phyloP scores from a whole-genome alignment of 2,113 vertebrate genomes.

The Delphinus delphis region DNA sequence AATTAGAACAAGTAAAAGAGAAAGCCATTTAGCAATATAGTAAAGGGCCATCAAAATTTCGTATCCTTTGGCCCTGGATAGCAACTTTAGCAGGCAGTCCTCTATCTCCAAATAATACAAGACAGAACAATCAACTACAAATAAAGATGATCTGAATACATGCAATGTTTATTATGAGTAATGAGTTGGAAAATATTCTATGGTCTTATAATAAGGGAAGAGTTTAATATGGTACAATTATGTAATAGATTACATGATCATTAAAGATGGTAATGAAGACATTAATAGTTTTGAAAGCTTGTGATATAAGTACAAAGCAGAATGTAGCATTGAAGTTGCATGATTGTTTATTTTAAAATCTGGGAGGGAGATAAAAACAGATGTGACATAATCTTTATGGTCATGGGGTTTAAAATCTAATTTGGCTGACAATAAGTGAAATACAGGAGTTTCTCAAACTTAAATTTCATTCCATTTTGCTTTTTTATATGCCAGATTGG shows the following conservation, averaged over 20 bases:
- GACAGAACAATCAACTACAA: background rate
- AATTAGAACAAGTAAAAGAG: background rate
- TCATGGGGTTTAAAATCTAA: background rate
- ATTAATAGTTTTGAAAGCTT: background rate
- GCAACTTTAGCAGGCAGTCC: background rate
- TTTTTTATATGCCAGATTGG: background rate
- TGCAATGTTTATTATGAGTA: background rate
- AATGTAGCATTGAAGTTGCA: background rate
- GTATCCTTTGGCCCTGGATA: background rate
- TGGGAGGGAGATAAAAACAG: background rate
- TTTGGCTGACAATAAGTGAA: background rate
- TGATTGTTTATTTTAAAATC: background rate
- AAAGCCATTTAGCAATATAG: background rate
- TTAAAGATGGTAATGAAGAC: background rate
- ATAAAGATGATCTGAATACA: background rate
- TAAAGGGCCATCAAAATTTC: background rate
- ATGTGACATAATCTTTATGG: background rate
- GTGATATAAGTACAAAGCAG: background rate
- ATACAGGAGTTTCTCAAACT: background rate
- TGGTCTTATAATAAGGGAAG: background rate
- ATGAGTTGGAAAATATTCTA: background rate
- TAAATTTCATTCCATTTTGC: slow-evolving; percentile 4
- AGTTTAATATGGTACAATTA: background rate
- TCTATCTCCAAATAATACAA: background rate
- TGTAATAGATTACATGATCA: background rate